Base-by-base conservation (phyloP, 2,888 invertebrate genomes). In the Thecophora atra region DNA sequence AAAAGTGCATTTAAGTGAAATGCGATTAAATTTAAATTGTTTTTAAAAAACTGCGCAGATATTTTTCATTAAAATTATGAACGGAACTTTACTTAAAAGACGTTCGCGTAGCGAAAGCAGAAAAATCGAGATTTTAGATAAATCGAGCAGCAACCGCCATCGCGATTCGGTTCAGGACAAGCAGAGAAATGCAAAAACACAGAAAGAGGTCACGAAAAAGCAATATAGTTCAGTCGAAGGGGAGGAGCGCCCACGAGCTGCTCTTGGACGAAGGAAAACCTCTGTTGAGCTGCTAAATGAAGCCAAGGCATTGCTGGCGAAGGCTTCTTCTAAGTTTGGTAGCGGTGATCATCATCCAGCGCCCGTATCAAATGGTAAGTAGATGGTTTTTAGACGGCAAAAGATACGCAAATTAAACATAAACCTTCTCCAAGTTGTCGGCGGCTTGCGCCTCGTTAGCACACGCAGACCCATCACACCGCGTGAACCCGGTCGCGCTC, bases 391-490 rank as follows among this genome's bases (percentile, higher is more conserved):
- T 7, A 54, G 11, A 11, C 6, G 37, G 37, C 37, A 37, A 37
- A 37, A 3, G 15, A 44, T 67, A 47, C 42, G 26, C 42, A 56
- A 47, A 66, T 44, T 44, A 58, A 37, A 37, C 4, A n/a, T 24
- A 54, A 17, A 60, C 54, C 3, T 58, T 69, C 42, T 54, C n/a
- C 28, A 68, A 64, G 21, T 64, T 72, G 81, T 80, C 5, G 82
- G 82, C 52, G 87, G 87, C 19, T 83, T 84, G 37, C 85, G 86
- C 19, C 73, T 87, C 60, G 88, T 96, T 74, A 91, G 91, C 81
- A 95, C 95, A 64, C 91, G 93, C 72, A 89, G 96, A n/a, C 95
- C 95, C 8, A 94, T 92, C 84, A 96, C 96, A 15, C 95, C 95
- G 11, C 89, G 93, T 54, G 94, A 94, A 76, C 91, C 93, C 54